Conservation (phyloP, 2,888 invertebrate genomes). For the Smittia aterrima region DNA sequence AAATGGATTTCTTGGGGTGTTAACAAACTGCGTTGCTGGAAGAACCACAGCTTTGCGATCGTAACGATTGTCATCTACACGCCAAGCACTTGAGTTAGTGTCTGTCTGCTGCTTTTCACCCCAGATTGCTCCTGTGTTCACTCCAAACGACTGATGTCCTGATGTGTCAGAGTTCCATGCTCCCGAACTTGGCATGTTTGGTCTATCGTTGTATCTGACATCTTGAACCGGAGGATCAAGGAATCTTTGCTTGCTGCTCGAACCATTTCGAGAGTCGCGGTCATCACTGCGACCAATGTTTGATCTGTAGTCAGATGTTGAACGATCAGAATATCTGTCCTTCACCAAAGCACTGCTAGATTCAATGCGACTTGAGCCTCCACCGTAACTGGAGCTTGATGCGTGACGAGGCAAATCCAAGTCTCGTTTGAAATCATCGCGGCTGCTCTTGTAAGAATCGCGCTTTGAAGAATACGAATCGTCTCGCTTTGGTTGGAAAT, state of each 20-base stretch:
- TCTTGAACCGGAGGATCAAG: background rate
- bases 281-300: conserved; percentile 15
- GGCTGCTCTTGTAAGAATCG: conserved; percentile 43
- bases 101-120: background rate
- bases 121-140: background rate
- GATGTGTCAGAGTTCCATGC: conserved; percentile 15
- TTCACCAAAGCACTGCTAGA: conserved; percentile 20
- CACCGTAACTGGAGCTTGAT: background rate
- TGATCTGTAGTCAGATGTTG: conserved; percentile 44
- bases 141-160: background rate
- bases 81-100: conserved; percentile 3
- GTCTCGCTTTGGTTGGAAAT: conserved; percentile 48
- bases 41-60: background rate
- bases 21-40: background rate
- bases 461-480: conserved; percentile 47
- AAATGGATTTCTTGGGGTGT: no score
- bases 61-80: conserved; percentile 5
- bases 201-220: background rate
- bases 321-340: conserved; percentile 44
- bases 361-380: conserved; percentile 42
- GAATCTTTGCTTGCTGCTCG: background rate
- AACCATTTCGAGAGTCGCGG: conserved; percentile 9
- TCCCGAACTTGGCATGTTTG: background rate
- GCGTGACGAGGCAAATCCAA: background rate
- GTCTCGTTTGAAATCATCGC: conserved; percentile 18